Conservation (phyloP, 2,888 invertebrate species). For the Rugalucina vietnamica region DNA sequence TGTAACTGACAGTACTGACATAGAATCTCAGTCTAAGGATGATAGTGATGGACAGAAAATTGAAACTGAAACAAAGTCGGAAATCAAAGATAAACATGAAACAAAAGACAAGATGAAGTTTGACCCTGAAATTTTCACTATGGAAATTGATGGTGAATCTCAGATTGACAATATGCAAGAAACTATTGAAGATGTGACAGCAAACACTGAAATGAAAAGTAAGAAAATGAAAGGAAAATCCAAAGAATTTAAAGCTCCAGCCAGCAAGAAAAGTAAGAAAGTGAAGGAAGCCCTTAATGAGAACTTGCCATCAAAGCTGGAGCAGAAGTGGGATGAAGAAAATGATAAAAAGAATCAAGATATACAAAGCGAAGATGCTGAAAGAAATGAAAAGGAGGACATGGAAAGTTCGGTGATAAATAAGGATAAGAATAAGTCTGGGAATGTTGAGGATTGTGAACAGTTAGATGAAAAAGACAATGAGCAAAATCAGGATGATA, state of each 20-base stretch:
- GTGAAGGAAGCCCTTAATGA: not conserved
- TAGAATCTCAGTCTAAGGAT: not conserved
- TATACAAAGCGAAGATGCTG: not conserved
- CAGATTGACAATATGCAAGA: not conserved
- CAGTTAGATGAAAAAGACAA: no score
- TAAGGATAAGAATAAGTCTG: no score
- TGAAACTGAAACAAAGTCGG: no score
- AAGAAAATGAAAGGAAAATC: not conserved
- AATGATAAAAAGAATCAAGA: not conserved
- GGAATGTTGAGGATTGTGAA: no score
- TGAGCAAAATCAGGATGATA: no score
- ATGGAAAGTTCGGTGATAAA: not conserved
- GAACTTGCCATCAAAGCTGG: not conserved
- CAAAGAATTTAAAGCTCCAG: not conserved
- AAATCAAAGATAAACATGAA: not conserved
- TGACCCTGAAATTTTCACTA: conserved; percentile 64
- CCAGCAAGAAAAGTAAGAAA: not conserved
- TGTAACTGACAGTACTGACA: conserved; percentile 1
- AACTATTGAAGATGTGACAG: not conserved
- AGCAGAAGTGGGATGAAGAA: not conserved
- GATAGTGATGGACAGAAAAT: not conserved
- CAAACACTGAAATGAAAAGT: not conserved
- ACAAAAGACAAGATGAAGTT: conserved; percentile 28
- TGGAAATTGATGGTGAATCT: conserved; percentile 59
- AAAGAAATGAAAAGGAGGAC: not conserved